Evolutionary conservation across 2,797 vertebrate genomes (phyloP), one percentile per base, ranked within the genome.

Genomic region (Enteromius fasciolatus): DNA sequence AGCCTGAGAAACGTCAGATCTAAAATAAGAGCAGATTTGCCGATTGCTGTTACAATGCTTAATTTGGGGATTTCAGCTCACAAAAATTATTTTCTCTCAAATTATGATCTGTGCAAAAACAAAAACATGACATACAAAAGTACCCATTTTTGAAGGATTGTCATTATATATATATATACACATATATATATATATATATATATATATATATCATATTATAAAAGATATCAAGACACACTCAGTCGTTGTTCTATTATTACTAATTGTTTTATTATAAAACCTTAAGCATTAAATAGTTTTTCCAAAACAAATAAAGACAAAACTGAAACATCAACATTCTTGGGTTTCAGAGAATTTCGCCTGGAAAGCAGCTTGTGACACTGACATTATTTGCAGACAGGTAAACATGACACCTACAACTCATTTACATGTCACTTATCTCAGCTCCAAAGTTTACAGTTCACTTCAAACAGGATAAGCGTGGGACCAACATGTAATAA

Each of bases 341-440:
- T 4, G 5, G 64, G 9, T 14, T 83, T 80, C 1, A 46, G 25
- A 81, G 33, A 61, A 50, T 15, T 63, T 18, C 54, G 12, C 18
- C 70, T 89, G 4, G 84, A 90, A 91, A 90, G 86, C 52, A 28
- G n/a, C 9, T 14, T 4, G 82, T 82, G 68, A 52, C 81, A 50
- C 61, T 80, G 85, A 84, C 57, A 70, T 41, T 31, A 20, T 31
- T 18, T 20, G 23, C 18, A 20, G 20, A 78, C 83, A 87, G 59
- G 83, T 80, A 86, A 84, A 84, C 41, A 73, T 17, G 81, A 83
- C 57, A 70, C 52, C 59, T 14, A 66, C n/a, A 44, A 68, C 57
- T 80, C 2, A 25, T 52, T 61, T 63, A 78, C 12, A 7, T 70
- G 17, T 64, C n/a, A 31, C 48, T 39, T 11, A 77, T 82, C 50